Evolutionary conservation across 2,113 vertebrate species (phyloP).

Genomic region (Campylomormyrus tamandua): DNA sequence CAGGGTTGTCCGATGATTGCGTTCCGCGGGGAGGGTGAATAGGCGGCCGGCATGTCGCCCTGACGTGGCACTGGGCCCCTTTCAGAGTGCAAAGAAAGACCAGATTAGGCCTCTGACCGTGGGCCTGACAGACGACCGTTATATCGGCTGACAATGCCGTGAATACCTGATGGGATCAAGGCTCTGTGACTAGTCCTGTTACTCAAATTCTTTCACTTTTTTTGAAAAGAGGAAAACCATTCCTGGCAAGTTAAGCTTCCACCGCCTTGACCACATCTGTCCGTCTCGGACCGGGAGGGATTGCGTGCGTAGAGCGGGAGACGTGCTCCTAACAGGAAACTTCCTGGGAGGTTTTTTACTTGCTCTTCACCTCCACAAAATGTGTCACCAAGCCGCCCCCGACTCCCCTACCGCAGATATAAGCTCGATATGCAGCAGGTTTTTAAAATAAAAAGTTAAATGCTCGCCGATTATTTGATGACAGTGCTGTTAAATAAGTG

Average conservation of each 20-base stretch:
- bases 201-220: conserved; percentile 36
- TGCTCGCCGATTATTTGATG: background rate
- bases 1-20: conserved; percentile 87
- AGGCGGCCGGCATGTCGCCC: conserved; percentile 70
- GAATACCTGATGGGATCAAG: conserved; percentile 74
- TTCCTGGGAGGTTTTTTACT: background rate
- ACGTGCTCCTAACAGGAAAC: background rate
- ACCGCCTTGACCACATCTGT: conserved; percentile 21
- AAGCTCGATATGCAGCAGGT: background rate
- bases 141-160: conserved; percentile 73
- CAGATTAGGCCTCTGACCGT: conserved; percentile 74
- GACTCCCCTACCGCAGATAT: background rate
- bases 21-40: conserved; percentile 77
- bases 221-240: conserved; percentile 25
- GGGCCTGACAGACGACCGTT: conserved; percentile 67
- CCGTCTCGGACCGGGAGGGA: background rate
- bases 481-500: background rate
- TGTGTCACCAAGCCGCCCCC: background rate
- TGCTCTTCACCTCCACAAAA: background rate
- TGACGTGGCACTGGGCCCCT: conserved; percentile 69
- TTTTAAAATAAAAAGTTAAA: background rate
- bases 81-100: conserved; percentile 67
- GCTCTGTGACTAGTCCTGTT: conserved; percentile 49
- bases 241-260: conserved; percentile 40
- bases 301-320: background rate